phyloP scores from a whole-genome alignment of 2,797 vertebrate genomes.

The Pempheris klunzingeri region DNA sequence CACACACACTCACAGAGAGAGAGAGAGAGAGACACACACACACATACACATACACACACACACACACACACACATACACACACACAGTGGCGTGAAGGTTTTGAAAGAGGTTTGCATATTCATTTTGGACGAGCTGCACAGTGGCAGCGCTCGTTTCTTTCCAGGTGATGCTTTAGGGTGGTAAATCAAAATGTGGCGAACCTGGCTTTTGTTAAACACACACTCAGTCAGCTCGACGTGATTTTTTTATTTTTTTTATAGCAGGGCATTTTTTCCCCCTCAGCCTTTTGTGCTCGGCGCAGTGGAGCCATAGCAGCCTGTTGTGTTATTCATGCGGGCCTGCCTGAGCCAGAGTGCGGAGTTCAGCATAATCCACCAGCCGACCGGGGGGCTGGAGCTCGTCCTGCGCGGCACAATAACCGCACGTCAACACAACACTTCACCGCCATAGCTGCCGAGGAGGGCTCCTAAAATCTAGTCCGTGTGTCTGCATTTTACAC shows the following conservation, averaged over 20 bases:
- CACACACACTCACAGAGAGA: too few species aligned
- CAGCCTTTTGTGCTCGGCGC: slow-evolving; percentile 84
- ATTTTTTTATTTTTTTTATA: slow-evolving; percentile 41
- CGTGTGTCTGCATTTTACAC: not conserved
- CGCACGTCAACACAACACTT: slow-evolving; percentile 26
- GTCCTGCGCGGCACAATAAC: slow-evolving; percentile 30
- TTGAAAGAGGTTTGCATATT: slow-evolving; percentile 87
- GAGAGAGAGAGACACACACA: too few species aligned
- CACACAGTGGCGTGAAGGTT: slow-evolving; percentile 61
- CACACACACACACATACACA: slow-evolving; percentile 2
- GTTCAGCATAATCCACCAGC: slow-evolving; percentile 79
- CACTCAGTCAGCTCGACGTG: too few species aligned
- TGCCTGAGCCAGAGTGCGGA: slow-evolving; percentile 76
- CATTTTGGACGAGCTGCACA: slow-evolving; percentile 77
- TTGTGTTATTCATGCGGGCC: slow-evolving; percentile 90
- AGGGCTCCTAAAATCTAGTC: not conserved
- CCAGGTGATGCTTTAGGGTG: not conserved
- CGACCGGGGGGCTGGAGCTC: slow-evolving; percentile 31
- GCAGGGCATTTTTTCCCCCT: slow-evolving; percentile 60
- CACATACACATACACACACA: slow-evolving; percentile 48
- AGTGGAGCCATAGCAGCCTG: slow-evolving; percentile 75
- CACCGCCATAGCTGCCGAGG: too few species aligned
- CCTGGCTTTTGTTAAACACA: not conserved
- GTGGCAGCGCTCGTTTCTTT: slow-evolving; percentile 53
- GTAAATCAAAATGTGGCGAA: not conserved